Evolutionary conservation across 37 sponge, comb jelly and placozoan species (phyloP), one percentile per base, ranked within the genome.

Genomic region (Diacarnus erythraeanus): DNA sequence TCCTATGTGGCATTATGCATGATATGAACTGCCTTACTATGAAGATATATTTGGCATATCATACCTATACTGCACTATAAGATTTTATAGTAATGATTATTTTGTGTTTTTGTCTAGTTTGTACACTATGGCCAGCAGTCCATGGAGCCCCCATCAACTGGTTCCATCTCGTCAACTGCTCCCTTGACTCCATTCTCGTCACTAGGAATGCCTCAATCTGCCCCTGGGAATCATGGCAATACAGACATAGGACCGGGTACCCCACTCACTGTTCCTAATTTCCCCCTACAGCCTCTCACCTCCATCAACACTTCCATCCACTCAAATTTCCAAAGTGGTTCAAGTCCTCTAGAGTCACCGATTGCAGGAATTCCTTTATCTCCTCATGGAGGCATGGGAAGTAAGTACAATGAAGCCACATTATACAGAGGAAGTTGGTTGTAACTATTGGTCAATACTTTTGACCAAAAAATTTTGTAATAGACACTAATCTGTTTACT

Each of bases 51-150:
- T 23, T 5, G 12, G 31, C 31, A 26, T 54, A 57, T 3, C 21
- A 56, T 47, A 54, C 31, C 76, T 75, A 26, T 29, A 54, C 2
- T 10, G 12, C 3, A 23, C n/a, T n/a, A n/a, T n/a, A n/a, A n/a
- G n/a, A n/a, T n/a, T n/a, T n/a, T n/a, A n/a, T n/a, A n/a, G n/a
- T n/a, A n/a, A n/a, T n/a, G n/a, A n/a, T n/a, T n/a, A n/a, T 6
- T 10, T 25, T 71, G 57, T 26, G 69, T 56, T 18, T 37, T 60
- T 0, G 59, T 69, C 3, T 76, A 94, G 93, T 95, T 84, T 75
- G 97, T 95, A 2, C 84, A 90, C 82, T 93, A 88, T 77, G 99
- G 96, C 0, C 86, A 89, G 73, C 91, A 98, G 72, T 84, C 86
- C 23, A 84, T 86, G 80, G 89, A 93, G 68, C 97, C 97, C 17